Percentiles rank a stretch among this genome's conserved stretches.
Evolutionary conservation across 2,888 invertebrate genomes (phyloP).

Genomic region (Pseudococcus longispinus): DNA sequence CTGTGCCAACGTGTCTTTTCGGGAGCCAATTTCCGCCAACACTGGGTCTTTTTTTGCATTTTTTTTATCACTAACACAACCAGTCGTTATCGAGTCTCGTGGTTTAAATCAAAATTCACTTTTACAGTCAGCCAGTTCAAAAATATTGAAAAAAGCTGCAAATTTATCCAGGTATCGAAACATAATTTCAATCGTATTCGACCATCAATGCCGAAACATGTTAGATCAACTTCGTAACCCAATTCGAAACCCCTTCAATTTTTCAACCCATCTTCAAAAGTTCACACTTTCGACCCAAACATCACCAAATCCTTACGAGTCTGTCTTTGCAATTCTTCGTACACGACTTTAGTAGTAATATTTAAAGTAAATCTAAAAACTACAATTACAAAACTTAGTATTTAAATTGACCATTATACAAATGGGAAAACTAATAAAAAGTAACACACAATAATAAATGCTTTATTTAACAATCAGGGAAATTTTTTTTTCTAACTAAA

Average conservation of each 20-base stretch:
- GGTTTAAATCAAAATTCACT: neutral
- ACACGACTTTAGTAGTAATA: constrained; percentile 32
- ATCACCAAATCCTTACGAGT: neutral
- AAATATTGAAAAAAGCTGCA: neutral
- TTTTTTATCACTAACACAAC: neutral
- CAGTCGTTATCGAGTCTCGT: neutral
- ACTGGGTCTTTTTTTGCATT: neutral
- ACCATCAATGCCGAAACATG: neutral
- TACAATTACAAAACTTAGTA: constrained; percentile 43
- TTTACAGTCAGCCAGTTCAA: neutral
- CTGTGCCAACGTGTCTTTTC: neutral
- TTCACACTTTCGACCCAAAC: neutral
- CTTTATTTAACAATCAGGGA: constrained; percentile 49
- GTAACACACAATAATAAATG: constrained; percentile 52
- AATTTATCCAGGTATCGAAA: neutral
- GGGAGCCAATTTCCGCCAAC: neutral
- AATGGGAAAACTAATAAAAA: constrained; percentile 47
- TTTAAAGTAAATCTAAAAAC: constrained; percentile 35
- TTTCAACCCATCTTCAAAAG: neutral
- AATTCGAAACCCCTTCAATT: neutral
- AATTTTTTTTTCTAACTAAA: constrained; percentile 38
- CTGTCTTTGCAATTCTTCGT: neutral
- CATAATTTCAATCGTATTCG: neutral
- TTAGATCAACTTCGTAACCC: neutral
- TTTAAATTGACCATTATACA: neutral